Evolutionary conservation across 1,140 invertebrate genomes (phyloP).

Genomic region (Bombus superbus): DNA sequence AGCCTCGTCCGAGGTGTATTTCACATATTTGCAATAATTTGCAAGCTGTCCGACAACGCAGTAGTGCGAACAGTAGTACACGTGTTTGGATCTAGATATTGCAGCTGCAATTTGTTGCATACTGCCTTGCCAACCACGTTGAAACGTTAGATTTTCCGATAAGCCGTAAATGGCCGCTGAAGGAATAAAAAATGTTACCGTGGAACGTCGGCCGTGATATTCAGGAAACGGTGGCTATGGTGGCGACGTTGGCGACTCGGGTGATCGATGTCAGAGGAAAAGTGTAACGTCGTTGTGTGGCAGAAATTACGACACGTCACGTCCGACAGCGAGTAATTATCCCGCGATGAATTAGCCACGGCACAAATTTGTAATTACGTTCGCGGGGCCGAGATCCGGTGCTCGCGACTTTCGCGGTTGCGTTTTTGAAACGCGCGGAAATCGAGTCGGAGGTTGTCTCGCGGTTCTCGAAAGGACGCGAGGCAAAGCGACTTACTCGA

Average conservation of each 20-base stretch:
- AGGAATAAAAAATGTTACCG: background rate
- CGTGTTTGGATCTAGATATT: background rate
- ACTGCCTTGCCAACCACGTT: background rate
- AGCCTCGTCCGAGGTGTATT: too few species aligned
- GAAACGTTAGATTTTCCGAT: constrained; percentile 4
- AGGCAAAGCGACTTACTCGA: background rate
- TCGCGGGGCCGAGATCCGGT: background rate
- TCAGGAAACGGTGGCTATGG: background rate
- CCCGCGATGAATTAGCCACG: background rate
- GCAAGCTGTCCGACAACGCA: background rate
- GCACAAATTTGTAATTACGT: constrained; percentile 30
- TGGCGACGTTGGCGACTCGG: too few species aligned
- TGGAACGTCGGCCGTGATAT: background rate
- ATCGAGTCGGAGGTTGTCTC: background rate
- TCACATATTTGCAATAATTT: too few species aligned
- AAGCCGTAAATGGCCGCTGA: background rate
- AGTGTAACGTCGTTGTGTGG: background rate
- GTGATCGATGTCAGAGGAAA: background rate
- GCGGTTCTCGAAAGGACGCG: background rate
- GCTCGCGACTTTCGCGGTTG: background rate
- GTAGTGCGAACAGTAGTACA: background rate
- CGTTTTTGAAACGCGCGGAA: background rate
- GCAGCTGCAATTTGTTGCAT: background rate
- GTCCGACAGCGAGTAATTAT: constrained; percentile 21
- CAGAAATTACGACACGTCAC: constrained; percentile 1